Evolutionary conservation across 1,140 invertebrate genomes (phyloP).

Genomic region (Armadillidium nasatum): DNA sequence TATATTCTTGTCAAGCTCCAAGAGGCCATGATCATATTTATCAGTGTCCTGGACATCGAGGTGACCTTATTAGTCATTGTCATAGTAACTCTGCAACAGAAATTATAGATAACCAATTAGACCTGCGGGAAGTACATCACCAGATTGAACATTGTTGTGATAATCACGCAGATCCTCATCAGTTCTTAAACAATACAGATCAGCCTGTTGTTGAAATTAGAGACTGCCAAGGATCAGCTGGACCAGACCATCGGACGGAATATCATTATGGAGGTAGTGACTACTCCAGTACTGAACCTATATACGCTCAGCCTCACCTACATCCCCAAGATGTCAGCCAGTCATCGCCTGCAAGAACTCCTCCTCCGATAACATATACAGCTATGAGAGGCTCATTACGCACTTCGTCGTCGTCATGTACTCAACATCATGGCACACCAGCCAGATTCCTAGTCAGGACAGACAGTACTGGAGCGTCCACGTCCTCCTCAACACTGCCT

Average conservation of each 20-base stretch:
- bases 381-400: constrained; percentile 27
- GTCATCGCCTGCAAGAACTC: constrained; percentile 29
- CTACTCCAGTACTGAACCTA: constrained; percentile 44
- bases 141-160: constrained; percentile 8
- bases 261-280: constrained; percentile 44
- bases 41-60: constrained; percentile 41
- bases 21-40: constrained; percentile 44
- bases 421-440: constrained; percentile 25
- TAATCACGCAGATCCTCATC: not conserved
- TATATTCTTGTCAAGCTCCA: constrained; percentile 44
- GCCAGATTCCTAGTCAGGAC: constrained; percentile 40
- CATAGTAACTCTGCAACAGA: constrained; percentile 19
- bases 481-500: constrained; percentile 41
- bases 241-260: constrained; percentile 30
- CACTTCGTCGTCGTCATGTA: constrained; percentile 2
- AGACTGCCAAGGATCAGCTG: constrained; percentile 21
- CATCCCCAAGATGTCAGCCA: constrained; percentile 31
- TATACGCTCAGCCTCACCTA: constrained; percentile 43
- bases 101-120: constrained; percentile 18
- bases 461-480: constrained; percentile 40
- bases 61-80: constrained; percentile 16
- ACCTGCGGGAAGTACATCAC: constrained; percentile 21
- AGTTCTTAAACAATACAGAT: not conserved
- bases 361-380: constrained; percentile 33
- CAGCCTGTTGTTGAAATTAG: not conserved